These are phyloP conservation scores for Acronicta alni DNA, from an alignment of 2,888 invertebrate species.

Conservation along the genomic window DNA sequence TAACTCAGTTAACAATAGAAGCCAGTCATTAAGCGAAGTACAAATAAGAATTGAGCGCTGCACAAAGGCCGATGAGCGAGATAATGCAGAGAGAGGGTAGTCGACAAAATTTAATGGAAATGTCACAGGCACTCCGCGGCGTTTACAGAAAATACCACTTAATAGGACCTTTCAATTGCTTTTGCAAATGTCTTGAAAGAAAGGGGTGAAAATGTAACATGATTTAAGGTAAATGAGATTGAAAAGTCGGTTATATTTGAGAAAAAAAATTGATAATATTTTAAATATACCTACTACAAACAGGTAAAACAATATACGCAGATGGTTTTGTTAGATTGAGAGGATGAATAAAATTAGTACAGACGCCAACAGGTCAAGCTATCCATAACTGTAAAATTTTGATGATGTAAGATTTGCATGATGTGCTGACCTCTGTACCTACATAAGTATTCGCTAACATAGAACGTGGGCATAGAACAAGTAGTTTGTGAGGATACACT, in stretches of 20 bases:
- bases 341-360: too few relatives aligned
- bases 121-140: slow-evolving; percentile 61
- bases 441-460: too few relatives aligned
- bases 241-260: background rate
- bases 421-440: too few relatives aligned
- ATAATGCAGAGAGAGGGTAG: slow-evolving; percentile 50
- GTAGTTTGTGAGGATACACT: too few relatives aligned
- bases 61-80: slow-evolving; percentile 50
- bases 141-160: slow-evolving; percentile 54
- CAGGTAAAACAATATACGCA: too few relatives aligned
- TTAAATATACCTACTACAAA: too few relatives aligned
- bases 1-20: slow-evolving; percentile 30
- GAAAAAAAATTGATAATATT: background rate
- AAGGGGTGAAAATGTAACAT: slow-evolving; percentile 12
- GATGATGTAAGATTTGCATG: too few relatives aligned
- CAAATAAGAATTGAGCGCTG: slow-evolving; percentile 52
- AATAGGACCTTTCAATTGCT: slow-evolving; percentile 42
- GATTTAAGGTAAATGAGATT: background rate
- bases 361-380: too few relatives aligned
- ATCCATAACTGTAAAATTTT: too few relatives aligned
- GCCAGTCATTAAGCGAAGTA: slow-evolving; percentile 44
- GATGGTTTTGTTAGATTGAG: too few relatives aligned
- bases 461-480: too few relatives aligned
- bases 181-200: slow-evolving; percentile 30
- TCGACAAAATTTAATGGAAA: slow-evolving; percentile 65